A percentile compares a stretch with the other conserved stretches of the same genome.
phyloP scores from a whole-genome alignment of 2,888 invertebrate species.

The Cataglyphis livida region DNA sequence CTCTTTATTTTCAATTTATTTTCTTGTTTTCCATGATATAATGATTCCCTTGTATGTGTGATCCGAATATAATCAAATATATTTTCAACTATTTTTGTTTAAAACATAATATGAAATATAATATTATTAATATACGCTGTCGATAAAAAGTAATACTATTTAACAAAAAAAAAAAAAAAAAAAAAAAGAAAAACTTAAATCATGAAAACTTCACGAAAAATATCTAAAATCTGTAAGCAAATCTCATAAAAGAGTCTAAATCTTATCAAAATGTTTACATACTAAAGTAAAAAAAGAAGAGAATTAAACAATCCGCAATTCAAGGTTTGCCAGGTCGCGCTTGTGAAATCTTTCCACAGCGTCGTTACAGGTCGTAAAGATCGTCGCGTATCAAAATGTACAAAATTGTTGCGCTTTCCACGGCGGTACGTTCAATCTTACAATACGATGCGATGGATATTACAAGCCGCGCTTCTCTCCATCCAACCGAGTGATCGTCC shows the following conservation, averaged over 20 bases:
- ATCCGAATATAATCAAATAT: not conserved
- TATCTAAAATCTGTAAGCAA: not conserved
- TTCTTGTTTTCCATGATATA: too few relatives aligned
- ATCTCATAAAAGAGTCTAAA: not conserved
- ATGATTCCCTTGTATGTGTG: too few relatives aligned
- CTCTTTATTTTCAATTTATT: not conserved
- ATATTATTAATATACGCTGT: not conserved
- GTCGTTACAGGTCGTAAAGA: slow-evolving; percentile 62
- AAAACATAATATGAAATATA: not conserved
- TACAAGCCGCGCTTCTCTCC: slow-evolving; percentile 71
- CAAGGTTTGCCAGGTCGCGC: not conserved
- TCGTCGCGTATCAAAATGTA: slow-evolving; percentile 68
- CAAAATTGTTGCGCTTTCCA: slow-evolving; percentile 72
- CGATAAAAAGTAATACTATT: not conserved
- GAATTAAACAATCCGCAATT: slow-evolving; percentile 18
- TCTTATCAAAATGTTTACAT: not conserved
- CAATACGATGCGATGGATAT: slow-evolving; percentile 64
- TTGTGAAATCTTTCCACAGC: slow-evolving; percentile 4
- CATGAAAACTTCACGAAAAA: not conserved
- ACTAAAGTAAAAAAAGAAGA: not conserved
- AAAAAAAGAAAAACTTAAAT: not conserved
- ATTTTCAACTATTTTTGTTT: not conserved
- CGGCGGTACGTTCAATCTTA: slow-evolving; percentile 65
- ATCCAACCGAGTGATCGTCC: slow-evolving; percentile 57
- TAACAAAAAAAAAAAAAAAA: not conserved